phyloP scores from a whole-genome alignment of 92 coral and sea anemone species.

The Phymanthus crucifer region DNA sequence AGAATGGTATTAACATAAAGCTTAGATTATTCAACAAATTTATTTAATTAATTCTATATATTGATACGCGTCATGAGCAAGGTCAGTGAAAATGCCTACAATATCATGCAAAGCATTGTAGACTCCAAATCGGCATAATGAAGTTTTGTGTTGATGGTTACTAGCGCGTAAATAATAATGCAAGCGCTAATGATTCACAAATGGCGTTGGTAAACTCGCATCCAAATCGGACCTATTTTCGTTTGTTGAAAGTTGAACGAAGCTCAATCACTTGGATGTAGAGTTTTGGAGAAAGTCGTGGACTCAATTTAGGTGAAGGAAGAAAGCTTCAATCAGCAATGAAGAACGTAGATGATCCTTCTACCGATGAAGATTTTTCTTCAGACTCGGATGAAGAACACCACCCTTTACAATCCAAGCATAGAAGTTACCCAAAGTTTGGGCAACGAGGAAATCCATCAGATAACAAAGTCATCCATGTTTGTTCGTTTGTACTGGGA shows the following conservation, averaged over 20 bases:
- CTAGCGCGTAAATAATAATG: neutral
- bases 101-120: neutral
- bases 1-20: neutral
- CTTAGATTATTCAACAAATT: neutral
- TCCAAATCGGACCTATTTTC: neutral
- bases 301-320: neutral
- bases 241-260: neutral
- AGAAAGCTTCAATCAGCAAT: neutral
- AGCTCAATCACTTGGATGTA: neutral
- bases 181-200: neutral
- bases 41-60: neutral
- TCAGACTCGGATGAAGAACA: slow-evolving; percentile 27
- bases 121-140: neutral
- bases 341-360: neutral
- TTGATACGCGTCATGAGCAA: neutral
- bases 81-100: neutral
- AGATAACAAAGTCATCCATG: neutral
- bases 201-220: neutral
- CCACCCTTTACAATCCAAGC: slow-evolving; percentile 9
- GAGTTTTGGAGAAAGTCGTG: neutral
- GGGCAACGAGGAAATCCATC: neutral
- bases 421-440: neutral
- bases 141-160: neutral
- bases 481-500: slow-evolving; percentile 60
- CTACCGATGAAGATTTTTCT: slow-evolving; percentile 10